These are phyloP conservation scores for Meiosimyza platycephala DNA, from an alignment of 2,888 invertebrate species.

Conservation along the genomic window DNA sequence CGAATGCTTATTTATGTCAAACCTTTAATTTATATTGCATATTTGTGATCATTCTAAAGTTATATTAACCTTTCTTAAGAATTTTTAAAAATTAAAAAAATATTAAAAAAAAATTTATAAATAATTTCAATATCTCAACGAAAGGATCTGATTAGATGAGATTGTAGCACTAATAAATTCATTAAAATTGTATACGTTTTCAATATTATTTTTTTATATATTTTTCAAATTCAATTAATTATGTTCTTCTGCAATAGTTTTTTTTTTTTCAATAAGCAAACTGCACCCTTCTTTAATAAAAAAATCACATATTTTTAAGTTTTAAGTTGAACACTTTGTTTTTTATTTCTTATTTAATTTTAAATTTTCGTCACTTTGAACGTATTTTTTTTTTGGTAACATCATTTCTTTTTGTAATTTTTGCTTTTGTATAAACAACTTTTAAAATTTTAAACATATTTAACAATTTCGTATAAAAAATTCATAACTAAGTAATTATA, in stretches of 20 bases:
- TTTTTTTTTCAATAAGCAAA: too few species aligned
- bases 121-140: not conserved
- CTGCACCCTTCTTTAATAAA: not conserved
- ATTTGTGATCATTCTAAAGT: too few species aligned
- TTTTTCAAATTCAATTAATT: not conserved
- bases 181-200: too few species aligned
- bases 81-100: too few species aligned
- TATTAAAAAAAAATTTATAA: too few species aligned
- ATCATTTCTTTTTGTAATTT: too few species aligned
- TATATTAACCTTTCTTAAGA: too few species aligned
- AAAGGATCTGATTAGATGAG: not conserved
- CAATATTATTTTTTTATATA: not conserved
- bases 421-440: too few species aligned
- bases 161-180: not conserved
- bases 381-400: constrained; percentile 19
- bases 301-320: not conserved
- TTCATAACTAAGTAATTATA: not conserved
- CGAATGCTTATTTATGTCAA: too few species aligned
- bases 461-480: constrained; percentile 8
- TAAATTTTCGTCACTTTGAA: not conserved
- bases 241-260: too few species aligned
- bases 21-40: too few species aligned
- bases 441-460: not conserved
- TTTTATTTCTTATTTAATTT: constrained; percentile 16
- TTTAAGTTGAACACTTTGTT: constrained; percentile 28